Conservation (phyloP, 2,113 vertebrate genomes). For the Pantherophis guttatus region DNA sequence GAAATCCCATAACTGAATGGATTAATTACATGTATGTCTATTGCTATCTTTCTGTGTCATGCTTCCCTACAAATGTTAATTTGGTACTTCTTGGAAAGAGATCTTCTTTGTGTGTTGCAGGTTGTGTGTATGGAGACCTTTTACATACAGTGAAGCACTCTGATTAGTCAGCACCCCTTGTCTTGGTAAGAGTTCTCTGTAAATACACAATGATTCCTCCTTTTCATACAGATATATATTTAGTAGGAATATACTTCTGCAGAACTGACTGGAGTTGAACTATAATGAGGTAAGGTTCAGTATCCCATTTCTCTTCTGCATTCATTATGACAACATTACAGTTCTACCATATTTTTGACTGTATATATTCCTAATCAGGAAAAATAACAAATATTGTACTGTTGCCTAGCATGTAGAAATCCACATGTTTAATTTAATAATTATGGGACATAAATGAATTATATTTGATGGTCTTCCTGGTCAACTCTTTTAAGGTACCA, state of each 20-base stretch:
- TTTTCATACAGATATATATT: background rate
- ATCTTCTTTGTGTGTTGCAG: background rate
- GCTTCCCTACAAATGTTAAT: background rate
- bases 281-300: background rate
- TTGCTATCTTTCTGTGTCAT: background rate
- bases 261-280: background rate
- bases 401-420: background rate
- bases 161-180: background rate
- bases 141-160: background rate
- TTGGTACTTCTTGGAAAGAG: background rate
- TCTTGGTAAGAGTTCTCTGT: background rate
- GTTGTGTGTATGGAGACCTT: background rate
- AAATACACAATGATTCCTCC: background rate
- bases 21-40: no score
- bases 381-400: background rate
- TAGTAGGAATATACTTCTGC: background rate
- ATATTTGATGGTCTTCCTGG: background rate
- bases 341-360: background rate
- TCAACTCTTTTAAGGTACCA: background rate
- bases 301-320: no score
- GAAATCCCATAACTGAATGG: background rate
- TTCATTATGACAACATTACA: background rate
- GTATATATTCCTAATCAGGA: background rate
- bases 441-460: background rate
- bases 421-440: background rate